Evolutionary conservation across 1,140 invertebrate genomes (phyloP).

Genomic region (Drosophila obscura): DNA sequence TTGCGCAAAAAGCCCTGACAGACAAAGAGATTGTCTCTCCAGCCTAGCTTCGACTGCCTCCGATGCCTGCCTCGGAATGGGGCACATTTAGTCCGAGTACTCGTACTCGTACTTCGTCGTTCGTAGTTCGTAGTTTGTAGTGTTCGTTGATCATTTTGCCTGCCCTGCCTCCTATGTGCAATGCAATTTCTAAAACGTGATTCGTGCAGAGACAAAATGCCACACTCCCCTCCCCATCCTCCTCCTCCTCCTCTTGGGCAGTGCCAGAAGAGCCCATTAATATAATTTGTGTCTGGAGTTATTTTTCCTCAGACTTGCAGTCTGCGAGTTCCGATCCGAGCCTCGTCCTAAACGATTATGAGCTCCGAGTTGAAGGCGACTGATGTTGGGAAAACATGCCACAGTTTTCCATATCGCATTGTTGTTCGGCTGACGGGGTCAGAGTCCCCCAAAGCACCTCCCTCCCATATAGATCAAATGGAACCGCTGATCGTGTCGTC

Average conservation of each 20-base stretch:
- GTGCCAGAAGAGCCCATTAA: conserved; percentile 52
- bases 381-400: conserved; percentile 61
- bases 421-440: conserved; percentile 40
- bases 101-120: too few species aligned
- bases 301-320: conserved; percentile 44
- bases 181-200: conserved; percentile 79
- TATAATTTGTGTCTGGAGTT: conserved; percentile 73
- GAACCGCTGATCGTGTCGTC: conserved; percentile 69
- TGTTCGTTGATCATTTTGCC: conserved; percentile 40
- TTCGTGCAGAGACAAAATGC: conserved; percentile 77
- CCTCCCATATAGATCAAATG: conserved; percentile 65
- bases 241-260: conserved; percentile 3
- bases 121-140: conserved; percentile 2
- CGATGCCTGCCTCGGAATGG: conserved; percentile 2
- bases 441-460: conserved; percentile 16
- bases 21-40: conserved; percentile 55
- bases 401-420: conserved; percentile 50
- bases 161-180: conserved; percentile 47
- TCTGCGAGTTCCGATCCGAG: conserved; percentile 4
- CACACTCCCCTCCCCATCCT: conserved; percentile 10
- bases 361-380: conserved; percentile 42
- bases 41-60: conserved; percentile 7
- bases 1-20: conserved; percentile 65
- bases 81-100: conserved; percentile 33
- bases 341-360: conserved; percentile 68